Evolutionary conservation across 2,113 vertebrate species (phyloP).

Genomic region (Nothoprocta pentlandii): DNA sequence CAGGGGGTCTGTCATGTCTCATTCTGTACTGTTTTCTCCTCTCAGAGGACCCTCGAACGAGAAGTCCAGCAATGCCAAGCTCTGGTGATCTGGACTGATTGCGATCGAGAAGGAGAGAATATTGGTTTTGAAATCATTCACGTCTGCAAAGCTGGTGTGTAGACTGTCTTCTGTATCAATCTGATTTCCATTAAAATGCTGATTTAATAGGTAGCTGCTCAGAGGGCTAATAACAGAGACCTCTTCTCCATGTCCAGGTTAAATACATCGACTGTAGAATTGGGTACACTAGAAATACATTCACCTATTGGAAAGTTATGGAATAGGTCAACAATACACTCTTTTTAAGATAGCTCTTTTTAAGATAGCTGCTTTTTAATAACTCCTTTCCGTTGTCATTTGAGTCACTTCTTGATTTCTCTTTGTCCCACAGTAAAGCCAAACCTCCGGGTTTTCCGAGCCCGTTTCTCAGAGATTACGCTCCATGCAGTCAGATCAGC

Average conservation of each 20-base stretch:
- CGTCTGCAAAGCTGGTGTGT: conserved; percentile 94
- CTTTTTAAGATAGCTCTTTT: neutral
- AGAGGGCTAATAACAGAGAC: neutral
- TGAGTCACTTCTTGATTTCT: neutral
- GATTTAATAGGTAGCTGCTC: neutral
- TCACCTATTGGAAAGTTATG: neutral
- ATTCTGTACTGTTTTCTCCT: neutral
- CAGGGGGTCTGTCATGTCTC: neutral
- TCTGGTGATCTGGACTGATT: conserved; percentile 97
- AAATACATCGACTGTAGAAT: neutral
- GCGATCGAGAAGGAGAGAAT: conserved; percentile 97
- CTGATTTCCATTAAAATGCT: neutral
- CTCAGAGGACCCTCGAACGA: conserved; percentile 89
- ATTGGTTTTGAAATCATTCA: conserved; percentile 96
- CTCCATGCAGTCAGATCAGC: conserved; percentile 86
- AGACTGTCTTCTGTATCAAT: neutral
- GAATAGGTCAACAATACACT: fast-evolving
- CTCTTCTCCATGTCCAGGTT: fast-evolving
- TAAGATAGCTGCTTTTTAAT: neutral
- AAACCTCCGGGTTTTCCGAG: conserved; percentile 88
- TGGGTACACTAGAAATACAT: neutral
- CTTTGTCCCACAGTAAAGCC: conserved; percentile 83
- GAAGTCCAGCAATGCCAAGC: conserved; percentile 90
- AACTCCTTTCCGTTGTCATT: neutral
- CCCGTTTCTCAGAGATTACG: conserved; percentile 97